Base-by-base conservation (phyloP, 2,888 invertebrate species). In the Aleiodes testaceus region DNA sequence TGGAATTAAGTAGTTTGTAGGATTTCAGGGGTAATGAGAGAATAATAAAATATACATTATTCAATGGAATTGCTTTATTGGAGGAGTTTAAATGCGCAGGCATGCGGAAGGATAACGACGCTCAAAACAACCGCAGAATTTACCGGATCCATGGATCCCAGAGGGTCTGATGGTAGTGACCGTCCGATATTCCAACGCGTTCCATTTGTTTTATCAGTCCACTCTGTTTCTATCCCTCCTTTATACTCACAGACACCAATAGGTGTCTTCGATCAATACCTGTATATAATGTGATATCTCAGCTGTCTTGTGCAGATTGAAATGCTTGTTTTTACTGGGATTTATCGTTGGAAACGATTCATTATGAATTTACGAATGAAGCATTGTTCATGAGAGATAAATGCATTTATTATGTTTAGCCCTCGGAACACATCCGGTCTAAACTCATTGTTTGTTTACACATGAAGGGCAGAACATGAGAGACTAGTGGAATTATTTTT, bases 401-500 rank as follows among this genome's bases (percentile, higher is more conserved):
- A 36, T 1, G 36, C 6, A 3, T 36, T 36, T 36, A 36, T 36
- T 36, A 36, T 16, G 16, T 42, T 14, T 42, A 7, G n/a, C 59
- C 36, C 18, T 59, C 14, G 12, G 16, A 63, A 66, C 65, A 68
- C 72, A 69, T 66, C 67, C 67, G 70, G 66, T 70, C 47, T 55
- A 49, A 22, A 64, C 14, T 67, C 76, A 75, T 75, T 79, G 79
- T 81, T 82, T 82, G 82, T 82, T 82, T 82, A 81, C 80, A 77
- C 77, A 70, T 36, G 36, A 36, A 74, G 59, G 55, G 70, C 42
- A 47, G 63, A 73, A 59, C 47, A 69, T 47, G 30, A 59, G 20
- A 36, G 9, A 53, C 53, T 26, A 22, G 14, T 14, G 16, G 42
- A 53, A 47, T 47, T 68, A 68, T 68, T 68, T 68, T 68, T 68